Base-by-base conservation (phyloP, 2,888 invertebrate species). In the Acanthosepion esculentum region DNA sequence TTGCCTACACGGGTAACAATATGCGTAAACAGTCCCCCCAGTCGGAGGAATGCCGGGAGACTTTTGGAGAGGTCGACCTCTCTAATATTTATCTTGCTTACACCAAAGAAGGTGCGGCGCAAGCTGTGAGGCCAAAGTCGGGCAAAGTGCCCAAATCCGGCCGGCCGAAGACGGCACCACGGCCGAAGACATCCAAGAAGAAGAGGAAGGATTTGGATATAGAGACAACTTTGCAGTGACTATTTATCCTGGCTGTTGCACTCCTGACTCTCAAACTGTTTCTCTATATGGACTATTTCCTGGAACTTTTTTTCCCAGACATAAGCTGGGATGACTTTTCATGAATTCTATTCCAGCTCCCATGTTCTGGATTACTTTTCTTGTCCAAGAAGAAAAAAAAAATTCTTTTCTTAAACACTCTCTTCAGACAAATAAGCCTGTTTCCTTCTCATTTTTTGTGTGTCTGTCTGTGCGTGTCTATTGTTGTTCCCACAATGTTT, bases 1-100 rank as follows among this genome's bases (percentile, higher is more conserved):
- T 99, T 18, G 99, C 99, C 0, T 99, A 99, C 97, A 99, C 99
- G 18, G 99, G 99, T 0, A 99, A 99, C 98, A 99, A 99, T 97
- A 99, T 99, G 99, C 98, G 98, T 95, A 98, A 98, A 97, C 97
- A 97, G 95, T 96, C 97, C 33, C 96, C 97, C 29, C 96, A 96
- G 94, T 96, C 96, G 26, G 97, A 97, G 93, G 97, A 97, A 95
- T 97, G 97, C n/a, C 97, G 96, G 94, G 97, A 97, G 18, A 97
- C 97, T 98, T 97, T 98, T 94, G 98, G 98, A 26, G 98, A 98
- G 94, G 98, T 98, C 7, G 98, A 98, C 96, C 97, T 98, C 92
- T 98, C 98, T 0, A 98, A 98, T 96, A 98, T 98, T 20, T 98
- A 98, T 97, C 97, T 98, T 78, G 98, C 98, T 55, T 98, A 98